A percentile compares a stretch with the other conserved stretches of the same genome.
Evolutionary conservation across 2,888 invertebrate genomes (phyloP).

Genomic region (Pegoplata infirma): DNA sequence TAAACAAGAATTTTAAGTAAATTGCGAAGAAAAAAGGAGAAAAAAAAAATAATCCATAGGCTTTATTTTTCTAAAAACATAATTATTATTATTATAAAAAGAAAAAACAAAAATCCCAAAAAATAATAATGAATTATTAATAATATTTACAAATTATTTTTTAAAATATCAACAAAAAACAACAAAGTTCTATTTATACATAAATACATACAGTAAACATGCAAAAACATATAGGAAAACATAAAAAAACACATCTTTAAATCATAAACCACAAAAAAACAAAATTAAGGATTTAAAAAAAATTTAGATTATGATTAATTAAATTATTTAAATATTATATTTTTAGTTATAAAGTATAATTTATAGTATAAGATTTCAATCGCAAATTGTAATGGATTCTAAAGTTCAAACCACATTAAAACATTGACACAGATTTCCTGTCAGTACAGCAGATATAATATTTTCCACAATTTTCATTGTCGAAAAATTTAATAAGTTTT

Average conservation of each 20-base stretch:
- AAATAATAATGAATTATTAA: constrained; percentile 39
- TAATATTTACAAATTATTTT: constrained; percentile 64
- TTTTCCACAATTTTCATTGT: too few species aligned
- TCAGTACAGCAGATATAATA: too few species aligned
- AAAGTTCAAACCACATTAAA: too few species aligned
- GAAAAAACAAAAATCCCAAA: constrained; percentile 39
- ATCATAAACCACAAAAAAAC: constrained; percentile 10
- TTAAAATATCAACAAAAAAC: constrained; percentile 50
- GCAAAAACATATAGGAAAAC: constrained; percentile 39
- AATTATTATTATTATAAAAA: constrained; percentile 53
- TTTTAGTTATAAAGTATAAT: background rate
- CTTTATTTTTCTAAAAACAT: constrained; percentile 63
- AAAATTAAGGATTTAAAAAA: background rate
- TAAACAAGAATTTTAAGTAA: constrained; percentile 59
- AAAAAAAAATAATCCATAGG: constrained; percentile 61
- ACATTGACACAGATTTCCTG: too few species aligned
- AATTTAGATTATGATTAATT: constrained; percentile 9
- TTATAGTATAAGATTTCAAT: too few species aligned
- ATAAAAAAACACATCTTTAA: constrained; percentile 13
- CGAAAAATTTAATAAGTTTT: too few species aligned
- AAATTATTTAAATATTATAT: background rate
- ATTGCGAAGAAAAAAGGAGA: constrained; percentile 46
- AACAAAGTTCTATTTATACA: constrained; percentile 53
- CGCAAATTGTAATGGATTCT: too few species aligned
- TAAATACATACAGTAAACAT: constrained; percentile 42